Percentiles rank a stretch among this genome's conserved stretches.
phyloP scores from a whole-genome alignment of 2,797 vertebrate genomes.

The Garrulus glandarius region DNA sequence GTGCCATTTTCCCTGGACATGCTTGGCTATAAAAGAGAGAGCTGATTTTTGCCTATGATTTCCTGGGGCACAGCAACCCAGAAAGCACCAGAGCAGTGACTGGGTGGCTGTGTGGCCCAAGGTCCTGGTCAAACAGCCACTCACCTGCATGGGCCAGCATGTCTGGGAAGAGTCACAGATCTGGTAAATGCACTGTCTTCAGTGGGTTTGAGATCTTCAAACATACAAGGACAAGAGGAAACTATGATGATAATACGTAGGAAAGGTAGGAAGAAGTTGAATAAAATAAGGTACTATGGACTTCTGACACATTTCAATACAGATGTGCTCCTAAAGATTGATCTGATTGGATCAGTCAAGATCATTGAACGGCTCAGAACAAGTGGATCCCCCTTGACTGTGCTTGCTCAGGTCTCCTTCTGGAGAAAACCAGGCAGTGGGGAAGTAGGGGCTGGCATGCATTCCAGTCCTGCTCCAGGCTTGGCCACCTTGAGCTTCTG shows the following conservation, averaged over 20 bases:
- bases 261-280: not conserved
- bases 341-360: not conserved
- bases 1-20: not conserved
- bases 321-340: not conserved
- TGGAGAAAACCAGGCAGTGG: not conserved
- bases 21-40: not conserved
- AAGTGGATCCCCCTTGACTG: not conserved
- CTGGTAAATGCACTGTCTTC: not conserved
- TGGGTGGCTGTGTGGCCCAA: not conserved
- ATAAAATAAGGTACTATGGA: not conserved
- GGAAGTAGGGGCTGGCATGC: not conserved
- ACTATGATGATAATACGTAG: not conserved
- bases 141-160: not conserved
- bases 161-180: not conserved
- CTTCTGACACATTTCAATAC: not conserved
- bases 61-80: not conserved
- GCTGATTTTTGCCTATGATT: not conserved
- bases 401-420: not conserved
- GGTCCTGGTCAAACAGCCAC: not conserved
- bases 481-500: not conserved
- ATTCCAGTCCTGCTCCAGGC: not conserved
- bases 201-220: not conserved
- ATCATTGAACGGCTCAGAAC: not conserved
- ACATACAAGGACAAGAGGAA: not conserved
- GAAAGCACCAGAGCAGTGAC: not conserved